These are phyloP conservation scores for Dendroctonus ponderosae DNA, from an alignment of 1,140 invertebrate genomes.

Conservation along the genomic window DNA sequence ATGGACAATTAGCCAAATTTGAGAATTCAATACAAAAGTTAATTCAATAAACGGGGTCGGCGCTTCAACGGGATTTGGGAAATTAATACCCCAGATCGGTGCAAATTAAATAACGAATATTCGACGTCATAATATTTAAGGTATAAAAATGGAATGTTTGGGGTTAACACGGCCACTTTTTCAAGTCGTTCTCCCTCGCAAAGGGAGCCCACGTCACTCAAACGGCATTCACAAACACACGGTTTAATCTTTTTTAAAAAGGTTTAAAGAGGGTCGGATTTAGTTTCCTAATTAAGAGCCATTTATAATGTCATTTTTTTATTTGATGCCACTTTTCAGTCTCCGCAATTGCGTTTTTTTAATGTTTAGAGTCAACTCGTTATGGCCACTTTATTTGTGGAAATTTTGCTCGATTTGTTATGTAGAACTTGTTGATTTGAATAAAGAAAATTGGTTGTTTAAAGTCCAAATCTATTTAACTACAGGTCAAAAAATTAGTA, in stretches of 20 bases:
- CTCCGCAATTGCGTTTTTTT: constrained; percentile 35
- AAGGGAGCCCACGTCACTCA: constrained; percentile 46
- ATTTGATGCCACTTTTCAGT: constrained; percentile 25
- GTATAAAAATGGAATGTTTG: constrained; percentile 42
- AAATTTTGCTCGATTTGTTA: too few relatives aligned
- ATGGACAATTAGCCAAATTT: background rate
- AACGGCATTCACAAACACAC: constrained; percentile 50
- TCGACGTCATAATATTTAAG: constrained; percentile 40
- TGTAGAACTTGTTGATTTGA: too few relatives aligned
- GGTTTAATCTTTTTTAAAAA: constrained; percentile 51
- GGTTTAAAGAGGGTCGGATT: constrained; percentile 50
- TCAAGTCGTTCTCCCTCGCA: constrained; percentile 34
- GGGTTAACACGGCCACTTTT: constrained; percentile 43
- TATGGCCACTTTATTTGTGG: background rate
- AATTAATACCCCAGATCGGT: constrained; percentile 27
- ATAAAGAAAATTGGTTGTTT: too few relatives aligned
- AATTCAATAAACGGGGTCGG: constrained; percentile 12
- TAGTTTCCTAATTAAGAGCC: constrained; percentile 51
- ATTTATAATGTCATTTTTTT: constrained; percentile 51
- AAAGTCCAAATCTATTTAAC: too few relatives aligned
- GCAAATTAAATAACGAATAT: constrained; percentile 37
- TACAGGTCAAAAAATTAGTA: too few relatives aligned
- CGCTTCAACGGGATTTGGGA: constrained; percentile 8
- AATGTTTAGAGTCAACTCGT: constrained; percentile 25
- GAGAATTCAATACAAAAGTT: constrained; percentile 19